Percentiles rank a stretch among this genome's conserved stretches.
Conservation (phyloP, 2,888 invertebrate species). For the Eristalinus aeneus region DNA sequence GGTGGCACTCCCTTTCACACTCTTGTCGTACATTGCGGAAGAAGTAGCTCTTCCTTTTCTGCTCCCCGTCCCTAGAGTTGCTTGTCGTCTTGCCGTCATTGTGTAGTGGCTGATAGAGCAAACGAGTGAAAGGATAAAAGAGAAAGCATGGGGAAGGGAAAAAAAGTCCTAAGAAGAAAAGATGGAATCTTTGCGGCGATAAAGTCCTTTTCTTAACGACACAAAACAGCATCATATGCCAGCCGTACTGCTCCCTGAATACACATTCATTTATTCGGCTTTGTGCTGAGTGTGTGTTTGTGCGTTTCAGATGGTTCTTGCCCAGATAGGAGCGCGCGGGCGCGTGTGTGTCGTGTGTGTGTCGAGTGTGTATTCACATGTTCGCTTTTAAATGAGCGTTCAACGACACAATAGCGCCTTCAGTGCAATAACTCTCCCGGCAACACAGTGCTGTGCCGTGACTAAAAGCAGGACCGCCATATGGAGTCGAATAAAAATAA, state of each 20-base stretch:
- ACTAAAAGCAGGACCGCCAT: not conserved
- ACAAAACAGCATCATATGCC: slow-evolving; percentile 55
- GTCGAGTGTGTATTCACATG: slow-evolving; percentile 14
- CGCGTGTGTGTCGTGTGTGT: not conserved
- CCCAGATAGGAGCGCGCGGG: not conserved
- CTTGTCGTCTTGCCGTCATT: not conserved
- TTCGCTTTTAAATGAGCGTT: slow-evolving; percentile 40
- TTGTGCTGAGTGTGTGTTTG: not conserved
- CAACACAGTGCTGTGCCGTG: slow-evolving; percentile 20
- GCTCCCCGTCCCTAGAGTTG: not conserved
- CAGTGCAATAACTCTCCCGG: slow-evolving; percentile 24
- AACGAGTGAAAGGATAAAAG: slow-evolving; percentile 10
- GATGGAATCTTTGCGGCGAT: slow-evolving; percentile 49
- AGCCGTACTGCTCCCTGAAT: slow-evolving; percentile 25
- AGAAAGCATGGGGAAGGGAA: not conserved
- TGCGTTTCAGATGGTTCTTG: not conserved
- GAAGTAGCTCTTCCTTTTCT: not conserved
- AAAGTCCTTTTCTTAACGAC: slow-evolving; percentile 57
- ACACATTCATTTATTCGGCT: slow-evolving; percentile 32
- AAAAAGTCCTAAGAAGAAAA: slow-evolving; percentile 17
- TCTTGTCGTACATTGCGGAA: slow-evolving; percentile 24
- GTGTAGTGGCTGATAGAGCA: not conserved
- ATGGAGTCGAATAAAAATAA: not conserved
- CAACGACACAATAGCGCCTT: slow-evolving; percentile 39
- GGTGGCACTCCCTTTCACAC: not conserved